Percentiles rank a stretch among this genome's conserved stretches.
phyloP scores from a whole-genome alignment of 2,113 vertebrate genomes.

The Oophaga pumilio region DNA sequence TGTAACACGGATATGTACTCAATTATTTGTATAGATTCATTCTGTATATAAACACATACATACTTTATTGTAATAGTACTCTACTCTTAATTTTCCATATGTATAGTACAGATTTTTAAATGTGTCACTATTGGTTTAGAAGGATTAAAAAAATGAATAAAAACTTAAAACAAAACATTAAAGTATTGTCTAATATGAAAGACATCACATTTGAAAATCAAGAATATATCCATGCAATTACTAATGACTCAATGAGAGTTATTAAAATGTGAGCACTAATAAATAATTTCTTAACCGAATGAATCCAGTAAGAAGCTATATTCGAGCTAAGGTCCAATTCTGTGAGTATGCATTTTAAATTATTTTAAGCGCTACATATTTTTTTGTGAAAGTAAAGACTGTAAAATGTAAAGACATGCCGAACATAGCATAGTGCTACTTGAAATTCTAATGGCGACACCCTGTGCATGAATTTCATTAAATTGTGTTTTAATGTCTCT shows the following conservation, averaged over 20 bases:
- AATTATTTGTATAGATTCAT: no score
- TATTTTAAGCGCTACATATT: constrained; percentile 1
- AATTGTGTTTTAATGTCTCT: constrained; percentile 58
- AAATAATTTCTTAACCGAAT: neutral
- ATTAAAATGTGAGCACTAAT: neutral
- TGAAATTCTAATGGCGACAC: constrained; percentile 48
- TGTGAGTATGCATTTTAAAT: neutral
- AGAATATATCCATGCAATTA: neutral
- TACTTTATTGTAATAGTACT: no score
- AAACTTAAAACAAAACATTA: no score
- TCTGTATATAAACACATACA: no score
- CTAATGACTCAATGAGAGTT: neutral
- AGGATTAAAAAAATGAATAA: no score
- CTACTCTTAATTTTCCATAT: no score
- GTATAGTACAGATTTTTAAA: no score
- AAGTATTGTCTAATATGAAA: no score
- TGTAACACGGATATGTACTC: no score
- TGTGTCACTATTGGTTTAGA: no score
- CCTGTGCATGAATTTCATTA: constrained; percentile 57
- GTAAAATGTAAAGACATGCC: neutral
- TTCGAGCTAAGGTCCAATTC: neutral
- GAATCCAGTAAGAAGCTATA: neutral
- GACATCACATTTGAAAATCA: no score
- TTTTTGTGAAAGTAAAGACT: neutral
- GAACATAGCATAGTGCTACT: constrained; percentile 33